Evolutionary conservation across 2,888 invertebrate species (phyloP).

Genomic region (Pilophorus perplexus): DNA sequence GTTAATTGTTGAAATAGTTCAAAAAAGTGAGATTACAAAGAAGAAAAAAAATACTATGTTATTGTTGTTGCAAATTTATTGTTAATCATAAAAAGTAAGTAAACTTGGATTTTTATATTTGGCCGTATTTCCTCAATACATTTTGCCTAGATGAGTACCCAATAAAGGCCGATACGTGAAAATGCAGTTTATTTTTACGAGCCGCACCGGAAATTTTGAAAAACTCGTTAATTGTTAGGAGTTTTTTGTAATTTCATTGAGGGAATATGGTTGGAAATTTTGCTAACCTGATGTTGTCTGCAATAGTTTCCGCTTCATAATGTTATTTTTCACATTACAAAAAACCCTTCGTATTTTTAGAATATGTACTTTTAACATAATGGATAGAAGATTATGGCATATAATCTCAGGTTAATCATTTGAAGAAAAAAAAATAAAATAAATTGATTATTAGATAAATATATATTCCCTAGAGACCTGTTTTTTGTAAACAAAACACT

Average conservation of each 20-base stretch:
- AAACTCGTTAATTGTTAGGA: neutral
- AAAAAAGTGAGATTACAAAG: constrained; percentile 40
- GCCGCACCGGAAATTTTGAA: constrained; percentile 3
- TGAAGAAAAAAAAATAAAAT: too few species aligned
- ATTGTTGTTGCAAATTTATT: constrained; percentile 47
- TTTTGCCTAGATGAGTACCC: constrained; percentile 4
- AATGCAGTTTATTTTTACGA: constrained; percentile 38
- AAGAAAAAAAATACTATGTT: constrained; percentile 44
- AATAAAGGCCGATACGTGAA: constrained; percentile 12
- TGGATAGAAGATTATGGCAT: constrained; percentile 40
- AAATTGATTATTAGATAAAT: constrained; percentile 45
- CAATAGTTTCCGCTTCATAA: constrained; percentile 32
- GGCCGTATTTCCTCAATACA: constrained; percentile 44
- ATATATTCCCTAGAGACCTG: constrained; percentile 47
- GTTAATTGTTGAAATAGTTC: constrained; percentile 43
- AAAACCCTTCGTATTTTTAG: constrained; percentile 1
- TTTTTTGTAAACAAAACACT: constrained; percentile 46
- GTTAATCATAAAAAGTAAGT: constrained; percentile 46
- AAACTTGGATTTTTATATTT: constrained; percentile 44
- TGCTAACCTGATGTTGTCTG: constrained; percentile 42
- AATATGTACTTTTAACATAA: constrained; percentile 37
- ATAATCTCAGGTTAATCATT: constrained; percentile 35
- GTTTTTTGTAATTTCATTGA: constrained; percentile 22
- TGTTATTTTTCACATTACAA: constrained; percentile 11
- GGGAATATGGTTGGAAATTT: constrained; percentile 45